Base-by-base conservation (phyloP, 2,113 vertebrate genomes). In the Pyxicephalus adspersus region DNA sequence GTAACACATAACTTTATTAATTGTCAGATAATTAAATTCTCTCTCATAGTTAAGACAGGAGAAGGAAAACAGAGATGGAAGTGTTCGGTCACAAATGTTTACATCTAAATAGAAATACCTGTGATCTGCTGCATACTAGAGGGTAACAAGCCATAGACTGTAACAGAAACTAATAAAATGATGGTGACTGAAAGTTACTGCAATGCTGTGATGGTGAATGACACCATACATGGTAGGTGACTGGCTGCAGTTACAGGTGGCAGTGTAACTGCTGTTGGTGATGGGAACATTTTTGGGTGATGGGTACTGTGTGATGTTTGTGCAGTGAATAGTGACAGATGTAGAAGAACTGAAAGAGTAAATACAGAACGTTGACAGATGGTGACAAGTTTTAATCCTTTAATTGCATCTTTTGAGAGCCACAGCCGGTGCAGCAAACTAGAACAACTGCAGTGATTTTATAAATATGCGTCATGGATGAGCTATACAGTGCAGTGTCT, bases 341-440 rank as follows among this genome's bases (percentile, higher is more conserved):
- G 55, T 13, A 45, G 38, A 8, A 38, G 11, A 38, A 6, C 38
- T 38, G 38, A 9, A 6, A 51, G 16, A 51, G 25, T n/a, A 51
- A 50, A 23, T 54, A 71, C 26, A 52, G 67, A 52, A 54, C 28
- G 50, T 45, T 71, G 67, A 54, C 45, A 71, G 45, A 52, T 54
- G 50, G 66, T 50, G 50, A 22, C 66, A 9, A 9, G 66, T 16
- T 11, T 18, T 71, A 22, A 71, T 71, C 26, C 45, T 71, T 17
- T 54, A 52, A 52, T 23, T 54, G 25, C 50, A 68, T 51, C 65
- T 68, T n/a, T 11, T 38, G 64, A 38, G 9, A 22, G 17, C 18
- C 16, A 68, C n/a, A 28, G 50, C 19, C 26, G 22, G 25, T 71
- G 13, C 25, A 28, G 26, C 28, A 19, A n/a, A 55, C 20, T 23